Base-by-base conservation (phyloP, 37 sponge, comb jelly and placozoan species). In the Beroe ovata region DNA sequence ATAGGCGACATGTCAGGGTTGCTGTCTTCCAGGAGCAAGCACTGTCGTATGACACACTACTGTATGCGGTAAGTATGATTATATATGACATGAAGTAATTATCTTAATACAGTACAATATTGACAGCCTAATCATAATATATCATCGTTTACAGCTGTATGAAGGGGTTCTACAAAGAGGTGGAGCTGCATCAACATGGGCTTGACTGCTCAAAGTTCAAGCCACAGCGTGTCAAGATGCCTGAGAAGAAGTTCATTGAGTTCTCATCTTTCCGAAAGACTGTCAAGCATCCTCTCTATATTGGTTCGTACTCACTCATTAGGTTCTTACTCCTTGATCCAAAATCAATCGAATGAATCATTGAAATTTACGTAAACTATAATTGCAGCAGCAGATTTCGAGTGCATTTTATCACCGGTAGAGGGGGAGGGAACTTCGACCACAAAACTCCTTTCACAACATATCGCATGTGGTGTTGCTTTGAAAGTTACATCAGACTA, bases 181-280 rank as follows among this genome's bases (percentile, higher is more conserved):
- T 6, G 23, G 63, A 28, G 63, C 29, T 62, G 21, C 8, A 28
- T 4, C 23, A 21, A 16, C 63, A 62, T 25, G 29, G 29, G 29
- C 63, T 62, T 4, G 28, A 28, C 63, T 62, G 63, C 63, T 3
- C 4, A 6, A 21, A 62, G 29, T 25, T 28, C 29, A 62, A 16
- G 21, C 63, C 63, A 16, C 63, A 62, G 21, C 23, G 28, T 28
- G 63, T 62, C 8, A 62, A 62, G 63, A 28, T 62, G 29, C 63
- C 63, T 14, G 21, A 14, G 4, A 62, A 62, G 63, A 62, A 62
- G 20, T 25, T 25, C 29, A 62, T 66, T 4, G 30, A 66, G 69
- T 66, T 66, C 69, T 34, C 25, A 8, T 29, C 32, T 66, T 66
- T 26, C 18, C 29, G 69, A 32, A 66, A 66, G 69, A 66, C 35